Evolutionary conservation across 2,888 invertebrate species (phyloP).

Genomic region (Acronicta alni): DNA sequence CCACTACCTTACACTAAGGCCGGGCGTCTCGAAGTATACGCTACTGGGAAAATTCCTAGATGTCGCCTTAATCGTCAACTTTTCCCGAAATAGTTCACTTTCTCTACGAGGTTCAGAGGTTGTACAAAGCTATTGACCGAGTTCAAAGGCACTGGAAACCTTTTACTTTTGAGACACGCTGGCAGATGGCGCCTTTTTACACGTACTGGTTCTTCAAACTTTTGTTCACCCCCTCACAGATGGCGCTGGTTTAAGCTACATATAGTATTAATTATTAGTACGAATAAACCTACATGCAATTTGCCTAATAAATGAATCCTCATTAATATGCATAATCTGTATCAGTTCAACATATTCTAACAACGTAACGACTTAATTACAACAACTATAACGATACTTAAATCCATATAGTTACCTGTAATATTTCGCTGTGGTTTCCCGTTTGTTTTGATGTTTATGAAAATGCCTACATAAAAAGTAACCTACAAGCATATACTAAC

Average conservation of each 20-base stretch:
- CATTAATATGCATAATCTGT: constrained; percentile 36
- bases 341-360: constrained; percentile 26
- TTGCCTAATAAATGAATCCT: constrained; percentile 12
- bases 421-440: no score
- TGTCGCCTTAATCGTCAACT: constrained; percentile 25
- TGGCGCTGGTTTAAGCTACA: constrained; percentile 42
- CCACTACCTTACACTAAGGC: constrained; percentile 8
- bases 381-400: not conserved
- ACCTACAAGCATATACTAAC: no score
- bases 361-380: constrained; percentile 6
- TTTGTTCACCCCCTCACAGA: constrained; percentile 29
- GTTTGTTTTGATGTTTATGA: not conserved
- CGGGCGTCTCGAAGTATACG: not conserved
- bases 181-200: constrained; percentile 41
- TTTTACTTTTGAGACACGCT: constrained; percentile 13
- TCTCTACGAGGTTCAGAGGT: not conserved
- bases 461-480: not conserved
- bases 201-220: not conserved
- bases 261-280: not conserved
- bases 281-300: not conserved
- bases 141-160: not conserved
- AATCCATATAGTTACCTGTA: no score
- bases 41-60: constrained; percentile 23
- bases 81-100: constrained; percentile 4
- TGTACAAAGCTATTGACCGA: not conserved